Base-by-base conservation (phyloP, 2,888 invertebrate genomes). In the Craniophora ligustri region DNA sequence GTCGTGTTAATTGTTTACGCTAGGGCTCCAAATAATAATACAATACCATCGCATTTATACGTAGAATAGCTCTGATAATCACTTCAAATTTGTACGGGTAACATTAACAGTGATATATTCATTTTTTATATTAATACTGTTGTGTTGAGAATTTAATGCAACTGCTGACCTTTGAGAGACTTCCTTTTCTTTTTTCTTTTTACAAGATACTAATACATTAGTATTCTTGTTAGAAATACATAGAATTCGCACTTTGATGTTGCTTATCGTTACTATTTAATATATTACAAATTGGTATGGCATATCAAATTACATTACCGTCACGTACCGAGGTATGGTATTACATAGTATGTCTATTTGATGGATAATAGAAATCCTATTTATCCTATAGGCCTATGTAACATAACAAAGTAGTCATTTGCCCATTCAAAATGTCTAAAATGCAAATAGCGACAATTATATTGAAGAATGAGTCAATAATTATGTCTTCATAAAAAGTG, bases 251-350 rank as follows among this genome's bases (percentile, higher is more conserved):
- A 2, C 13, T 13, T 10, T 10, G n/a, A 10, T 26, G n/a, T n/a
- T 23, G 23, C 10, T 23, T 10, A 23, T 23, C 10, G 2, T 10
- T 15, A 13, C 14, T 15, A 32, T 30, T 26, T 10, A 39, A 26
- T 26, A 32, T 11, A 16, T 13, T 10, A 46, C n/a, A 36, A 6
- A 48, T 32, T 34, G 15, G 3, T 11, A 10, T 16, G 7, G 39
- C 46, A 18, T 62, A 64, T 39, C 51, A 10, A 58, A 58, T 64
- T 51, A 58, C 58, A 39, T 26, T 36, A 30, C 5, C 8, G 6
- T 2, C 6, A 26, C 15, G 7, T 26, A 19, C 19, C 19, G 19
- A 4, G 5, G 5, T 3, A 5, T 26, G n/a, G 26, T n/a, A n/a
- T 26, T 4, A 26, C 1, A n/a, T n/a, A 26, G n/a, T n/a, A 26